Percentiles rank a stretch among this genome's conserved stretches.
Conservation (phyloP, 2,797 vertebrate species). For the Eulemur albifrons region DNA sequence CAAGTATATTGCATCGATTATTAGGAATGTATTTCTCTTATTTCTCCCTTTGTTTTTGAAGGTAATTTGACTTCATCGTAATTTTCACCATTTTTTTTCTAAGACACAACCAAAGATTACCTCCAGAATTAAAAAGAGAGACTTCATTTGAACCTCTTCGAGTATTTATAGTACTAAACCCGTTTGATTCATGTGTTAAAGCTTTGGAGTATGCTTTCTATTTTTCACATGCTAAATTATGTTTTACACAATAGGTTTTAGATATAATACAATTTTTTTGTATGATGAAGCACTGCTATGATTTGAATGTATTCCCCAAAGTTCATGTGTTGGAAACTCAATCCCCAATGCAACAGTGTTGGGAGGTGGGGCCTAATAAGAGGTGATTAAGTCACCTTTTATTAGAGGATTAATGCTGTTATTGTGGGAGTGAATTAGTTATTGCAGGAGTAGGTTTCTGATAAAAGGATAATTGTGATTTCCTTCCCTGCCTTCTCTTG, state of each 20-base stretch:
- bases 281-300: background rate
- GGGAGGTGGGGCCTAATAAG: background rate
- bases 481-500: background rate
- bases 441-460: background rate
- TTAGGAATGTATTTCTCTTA: constrained; percentile 18
- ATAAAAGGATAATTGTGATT: background rate
- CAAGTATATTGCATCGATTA: background rate
- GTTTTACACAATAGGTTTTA: constrained; percentile 43
- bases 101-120: background rate
- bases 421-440: background rate
- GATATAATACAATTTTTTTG: background rate
- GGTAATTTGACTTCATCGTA: background rate
- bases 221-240: background rate
- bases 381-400: background rate
- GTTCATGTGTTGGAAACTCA: background rate
- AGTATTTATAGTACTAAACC: background rate
- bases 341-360: background rate
- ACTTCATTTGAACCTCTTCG: background rate
- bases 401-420: background rate
- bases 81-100: constrained; percentile 40
- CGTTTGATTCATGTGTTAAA: constrained; percentile 1
- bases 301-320: background rate
- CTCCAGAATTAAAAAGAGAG: background rate
- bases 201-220: background rate
- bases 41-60: background rate